phyloP scores from a whole-genome alignment of 2,797 vertebrate species.

The Arrhamphus sclerolepis region DNA sequence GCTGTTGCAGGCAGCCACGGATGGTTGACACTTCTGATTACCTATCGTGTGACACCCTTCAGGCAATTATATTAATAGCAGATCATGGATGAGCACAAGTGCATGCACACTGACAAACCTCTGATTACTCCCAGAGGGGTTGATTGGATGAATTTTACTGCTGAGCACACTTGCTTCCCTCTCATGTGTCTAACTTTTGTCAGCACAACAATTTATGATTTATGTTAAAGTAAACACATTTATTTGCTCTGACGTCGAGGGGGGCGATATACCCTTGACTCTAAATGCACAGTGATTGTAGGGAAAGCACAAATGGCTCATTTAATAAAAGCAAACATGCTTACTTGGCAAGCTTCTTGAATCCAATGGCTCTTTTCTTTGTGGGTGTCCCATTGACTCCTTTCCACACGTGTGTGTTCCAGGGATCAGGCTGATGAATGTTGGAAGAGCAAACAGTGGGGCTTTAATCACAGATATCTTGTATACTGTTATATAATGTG shows the following conservation, averaged over 20 bases:
- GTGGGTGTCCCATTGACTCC: slow-evolving; percentile 96
- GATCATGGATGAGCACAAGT: slow-evolving; percentile 24
- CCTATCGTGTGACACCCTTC: slow-evolving; percentile 66
- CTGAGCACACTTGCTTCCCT: slow-evolving; percentile 46
- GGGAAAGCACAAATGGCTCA: neutral
- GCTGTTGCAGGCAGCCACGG: slow-evolving; percentile 28
- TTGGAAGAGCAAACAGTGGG: neutral
- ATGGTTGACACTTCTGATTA: slow-evolving; percentile 71
- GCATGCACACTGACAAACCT: slow-evolving; percentile 40
- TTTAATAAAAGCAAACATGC: slow-evolving; percentile 51
- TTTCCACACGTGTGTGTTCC: slow-evolving; percentile 96
- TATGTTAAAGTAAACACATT: slow-evolving; percentile 21
- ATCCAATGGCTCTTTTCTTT: slow-evolving; percentile 96
- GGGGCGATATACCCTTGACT: slow-evolving; percentile 1
- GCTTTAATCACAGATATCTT: slow-evolving; percentile 1
- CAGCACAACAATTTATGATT: slow-evolving; percentile 37
- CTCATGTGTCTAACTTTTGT: slow-evolving; percentile 45
- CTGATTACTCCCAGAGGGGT: slow-evolving; percentile 75
- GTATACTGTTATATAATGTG: slow-evolving; percentile 3
- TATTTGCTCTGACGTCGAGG: slow-evolving; percentile 35
- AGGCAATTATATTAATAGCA: slow-evolving; percentile 76
- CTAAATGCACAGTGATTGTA: neutral
- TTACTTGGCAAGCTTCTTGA: slow-evolving; percentile 99
- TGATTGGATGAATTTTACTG: slow-evolving; percentile 71
- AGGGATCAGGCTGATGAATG: slow-evolving; percentile 86